Base-by-base conservation (phyloP, 2,113 vertebrate species). In the Ahaetulla prasina region DNA sequence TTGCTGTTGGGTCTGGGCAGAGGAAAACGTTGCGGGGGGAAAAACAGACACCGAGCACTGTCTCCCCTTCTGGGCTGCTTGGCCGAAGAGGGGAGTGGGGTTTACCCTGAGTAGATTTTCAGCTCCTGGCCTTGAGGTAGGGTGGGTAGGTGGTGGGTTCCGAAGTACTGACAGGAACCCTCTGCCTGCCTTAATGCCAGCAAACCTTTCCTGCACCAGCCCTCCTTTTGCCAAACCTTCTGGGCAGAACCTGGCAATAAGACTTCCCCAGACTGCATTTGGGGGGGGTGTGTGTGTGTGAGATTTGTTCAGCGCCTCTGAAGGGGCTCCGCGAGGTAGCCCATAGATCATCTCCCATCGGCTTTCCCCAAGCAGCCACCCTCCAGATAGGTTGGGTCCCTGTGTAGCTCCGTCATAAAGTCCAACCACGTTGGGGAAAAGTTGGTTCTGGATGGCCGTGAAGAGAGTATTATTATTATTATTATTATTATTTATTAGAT, bases 311-410 rank as follows among this genome's bases (percentile, higher is more conserved):
- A 74, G 68, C 16, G 2, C 35, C 74, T 39, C 8, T 0, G 16
- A 39, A 43, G 35, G 35, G 3, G 18, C 3, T 22, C 0, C 7
- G 1, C 1, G 1, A 80, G 35, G 68, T n/a, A 3, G 2, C 20
- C 11, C 18, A 8, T 35, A 9, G 3, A 39, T 80, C 16, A 16
- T 35, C n/a, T 39, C 18, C 1, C 6, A 43, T 39, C 74, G 22
- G 18, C 35, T 80, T 80, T 43, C 35, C 35, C 74, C 35, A 80
- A n/a, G 27, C 63, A 39, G 27, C 9, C 1, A 1, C 25, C 57
- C 23, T 60, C 8, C 25, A 10, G 74, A 9, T 12, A 14, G 11
- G 18, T 22, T 20, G 74, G 2, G 8, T 22, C 35, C 35, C 6
- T 18, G n/a, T 3, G 35, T 20, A 80, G 68, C 68, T 20, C 35